Base-by-base conservation (phyloP, 1,140 invertebrate genomes). In the Samia ricini region DNA sequence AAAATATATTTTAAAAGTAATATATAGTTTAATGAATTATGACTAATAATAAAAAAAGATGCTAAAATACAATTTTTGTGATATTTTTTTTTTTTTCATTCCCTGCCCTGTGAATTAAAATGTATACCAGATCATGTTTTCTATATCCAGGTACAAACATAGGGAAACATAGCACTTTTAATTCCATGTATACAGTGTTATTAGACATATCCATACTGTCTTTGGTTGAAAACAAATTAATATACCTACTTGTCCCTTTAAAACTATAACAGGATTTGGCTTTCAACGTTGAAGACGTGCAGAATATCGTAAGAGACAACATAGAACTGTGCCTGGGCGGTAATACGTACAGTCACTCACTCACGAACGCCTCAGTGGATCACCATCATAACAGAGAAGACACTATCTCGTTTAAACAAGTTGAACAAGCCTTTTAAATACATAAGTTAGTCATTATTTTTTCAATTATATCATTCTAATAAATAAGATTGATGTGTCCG, bases 391-490 rank as follows among this genome's bases (percentile, higher is more conserved):
- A 89, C 83, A 3, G 88, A 90, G 54, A 90, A 87, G 62, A 88
- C 81, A 3, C 23, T 90, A 4, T 26, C 80, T 0, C 80, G 78
- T 50, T 66, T 90, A 6, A 79, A 79, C 62, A 90, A 90, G 64
- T 64, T 90, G 18, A 87, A 90, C 52, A 89, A 90, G 36, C 88
- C 88, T 26, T 90, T 84, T 60, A 90, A 90, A 69, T 90, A 89
- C 60, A 85, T 90, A 5, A 55, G 88, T 90, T 81, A 81, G 79
- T 79, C n/a, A 33, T 22, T 59, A 10, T 24, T 15, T 10, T 15
- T 42, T 15, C 4, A 15, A 15, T 8, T 42, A 15, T 15, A 42
- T 10, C 15, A 42, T 0, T 42, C 4, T n/a, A n/a, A n/a, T n/a
- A n/a, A n/a, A n/a, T n/a, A n/a, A n/a, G n/a, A n/a, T n/a, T n/a